These are phyloP conservation scores for Periophthalmodon schlosseri DNA, from an alignment of 2,113 vertebrate species.

Conservation along the genomic window DNA sequence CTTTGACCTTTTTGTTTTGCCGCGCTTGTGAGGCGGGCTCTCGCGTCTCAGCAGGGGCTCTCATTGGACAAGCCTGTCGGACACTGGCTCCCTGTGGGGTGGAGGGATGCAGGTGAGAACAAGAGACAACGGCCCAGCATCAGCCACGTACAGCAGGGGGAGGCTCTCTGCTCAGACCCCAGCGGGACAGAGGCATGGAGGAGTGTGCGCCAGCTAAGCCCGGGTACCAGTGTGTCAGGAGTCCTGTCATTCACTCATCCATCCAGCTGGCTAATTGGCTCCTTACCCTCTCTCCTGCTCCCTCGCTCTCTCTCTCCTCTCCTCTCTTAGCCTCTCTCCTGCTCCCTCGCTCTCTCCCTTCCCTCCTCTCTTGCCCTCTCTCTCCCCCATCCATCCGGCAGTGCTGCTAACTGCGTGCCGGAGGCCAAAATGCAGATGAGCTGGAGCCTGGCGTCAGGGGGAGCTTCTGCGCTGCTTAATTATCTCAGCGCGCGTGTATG, in stretches of 20 bases:
- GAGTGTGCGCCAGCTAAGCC: conserved; percentile 68
- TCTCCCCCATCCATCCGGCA: conserved; percentile 96
- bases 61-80: conserved; percentile 58
- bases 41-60: conserved; percentile 14
- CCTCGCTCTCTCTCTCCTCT: conserved; percentile 26
- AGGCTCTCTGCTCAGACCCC: conserved; percentile 15
- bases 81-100: conserved; percentile 34
- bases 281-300: conserved; percentile 86
- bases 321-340: conserved; percentile 57
- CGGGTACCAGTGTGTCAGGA: conserved; percentile 90
- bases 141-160: conserved; percentile 30
- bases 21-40: conserved; percentile 11
- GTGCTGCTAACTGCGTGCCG: conserved; percentile 99
- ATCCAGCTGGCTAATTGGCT: conserved; percentile 99
- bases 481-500: conserved; percentile 90
- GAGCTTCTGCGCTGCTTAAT: conserved; percentile 99
- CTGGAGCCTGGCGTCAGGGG: conserved; percentile 76
- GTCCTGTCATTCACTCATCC: conserved; percentile 99
- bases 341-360: conserved; percentile 76
- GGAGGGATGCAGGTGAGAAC: conserved; percentile 43
- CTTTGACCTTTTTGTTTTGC: conserved; percentile 42
- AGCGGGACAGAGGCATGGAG: conserved; percentile 30
- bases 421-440: conserved; percentile 99
- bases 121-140: conserved; percentile 49
- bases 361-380: conserved; percentile 45